Conservation (phyloP, 2,113 vertebrate species). For the Lophura nycthemera region DNA sequence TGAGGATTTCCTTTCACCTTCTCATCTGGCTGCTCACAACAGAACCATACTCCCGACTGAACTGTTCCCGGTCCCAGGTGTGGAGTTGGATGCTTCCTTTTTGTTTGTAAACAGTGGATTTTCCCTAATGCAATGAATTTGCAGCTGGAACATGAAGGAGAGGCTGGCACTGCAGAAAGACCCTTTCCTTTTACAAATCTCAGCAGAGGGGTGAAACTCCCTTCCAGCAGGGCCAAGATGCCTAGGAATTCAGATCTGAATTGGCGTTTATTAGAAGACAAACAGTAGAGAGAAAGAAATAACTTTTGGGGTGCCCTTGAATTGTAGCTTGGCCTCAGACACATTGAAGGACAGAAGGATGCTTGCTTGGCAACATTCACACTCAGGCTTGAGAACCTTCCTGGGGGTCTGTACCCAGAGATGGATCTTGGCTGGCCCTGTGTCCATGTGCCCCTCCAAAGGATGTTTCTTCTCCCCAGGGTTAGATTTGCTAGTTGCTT, state of each 20-base stretch:
- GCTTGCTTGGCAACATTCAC: background rate
- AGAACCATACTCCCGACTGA: background rate
- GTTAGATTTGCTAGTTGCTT: background rate
- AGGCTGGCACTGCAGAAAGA: background rate
- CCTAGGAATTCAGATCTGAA: background rate
- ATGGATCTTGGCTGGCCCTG: too few species aligned
- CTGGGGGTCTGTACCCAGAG: too few species aligned
- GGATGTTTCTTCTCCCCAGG: too few species aligned
- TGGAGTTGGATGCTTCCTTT: fast-evolving
- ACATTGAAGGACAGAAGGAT: background rate
- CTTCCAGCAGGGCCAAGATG: fast-evolving
- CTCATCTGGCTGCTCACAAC: background rate
- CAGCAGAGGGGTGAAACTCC: background rate
- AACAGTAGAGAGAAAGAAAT: background rate
- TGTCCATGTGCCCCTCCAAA: too few species aligned
- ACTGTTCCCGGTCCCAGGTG: background rate
- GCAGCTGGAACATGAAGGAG: fast-evolving
- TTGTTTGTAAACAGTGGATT: background rate
- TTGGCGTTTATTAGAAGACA: background rate
- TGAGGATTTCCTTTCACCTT: background rate
- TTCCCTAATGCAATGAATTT: background rate
- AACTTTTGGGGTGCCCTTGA: background rate
- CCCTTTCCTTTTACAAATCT: background rate
- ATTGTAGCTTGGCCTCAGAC: background rate
- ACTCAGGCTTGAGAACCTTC: too few species aligned